Evolutionary conservation across 2,797 vertebrate species (phyloP).

Genomic region (Spinus pinus): DNA sequence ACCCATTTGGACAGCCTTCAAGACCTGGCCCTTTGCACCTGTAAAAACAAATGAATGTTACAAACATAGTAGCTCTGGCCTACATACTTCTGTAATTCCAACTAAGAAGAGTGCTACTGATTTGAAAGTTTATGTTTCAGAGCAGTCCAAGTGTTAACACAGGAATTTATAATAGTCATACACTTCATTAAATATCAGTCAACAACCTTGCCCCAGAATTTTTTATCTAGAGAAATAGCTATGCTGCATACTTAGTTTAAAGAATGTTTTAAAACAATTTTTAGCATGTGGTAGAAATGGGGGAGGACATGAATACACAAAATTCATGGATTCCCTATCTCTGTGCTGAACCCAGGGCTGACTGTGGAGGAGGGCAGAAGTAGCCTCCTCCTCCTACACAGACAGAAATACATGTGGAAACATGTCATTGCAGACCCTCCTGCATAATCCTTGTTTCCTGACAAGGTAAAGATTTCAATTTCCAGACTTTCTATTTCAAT

Average conservation of each 20-base stretch:
- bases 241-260: not conserved
- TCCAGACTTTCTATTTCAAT: not conserved
- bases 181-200: not conserved
- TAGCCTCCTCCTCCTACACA: not conserved
- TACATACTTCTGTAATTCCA: not conserved
- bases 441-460: not conserved
- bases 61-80: not conserved
- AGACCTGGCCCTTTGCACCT: constrained; percentile 88
- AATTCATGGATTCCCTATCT: not conserved
- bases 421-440: not conserved
- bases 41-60: constrained; percentile 35
- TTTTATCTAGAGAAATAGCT: not conserved
- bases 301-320: not conserved
- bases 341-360: not conserved
- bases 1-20: constrained; percentile 80
- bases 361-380: not conserved
- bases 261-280: not conserved
- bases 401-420: not conserved
- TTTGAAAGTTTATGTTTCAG: not conserved
- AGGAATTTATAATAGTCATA: not conserved
- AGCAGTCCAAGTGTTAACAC: not conserved
- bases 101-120: not conserved
- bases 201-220: not conserved
- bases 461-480: not conserved
- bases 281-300: not conserved